These are phyloP conservation scores for Shargacucullia verbasci DNA, from an alignment of 2,888 invertebrate species.

Conservation along the genomic window DNA sequence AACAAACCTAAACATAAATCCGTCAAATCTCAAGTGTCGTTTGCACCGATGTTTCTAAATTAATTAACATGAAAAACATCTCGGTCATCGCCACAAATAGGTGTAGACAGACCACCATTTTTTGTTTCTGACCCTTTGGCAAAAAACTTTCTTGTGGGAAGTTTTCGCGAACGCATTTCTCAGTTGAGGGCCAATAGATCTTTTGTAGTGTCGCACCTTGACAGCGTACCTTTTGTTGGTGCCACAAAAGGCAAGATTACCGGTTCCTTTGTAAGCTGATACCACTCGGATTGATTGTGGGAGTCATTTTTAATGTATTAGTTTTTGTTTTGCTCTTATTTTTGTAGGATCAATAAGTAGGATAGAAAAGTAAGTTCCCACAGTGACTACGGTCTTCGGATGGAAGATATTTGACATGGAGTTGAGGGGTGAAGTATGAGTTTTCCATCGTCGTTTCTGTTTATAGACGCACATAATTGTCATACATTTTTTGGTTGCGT, in stretches of 20 bases:
- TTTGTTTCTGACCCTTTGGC: slow-evolving; percentile 52
- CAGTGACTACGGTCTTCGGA: too few relatives aligned
- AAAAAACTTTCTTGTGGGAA: slow-evolving; percentile 62
- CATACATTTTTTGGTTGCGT: too few relatives aligned
- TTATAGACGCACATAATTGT: too few relatives aligned
- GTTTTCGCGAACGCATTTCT: slow-evolving; percentile 56
- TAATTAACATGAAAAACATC: slow-evolving; percentile 48
- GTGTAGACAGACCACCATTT: slow-evolving; percentile 36
- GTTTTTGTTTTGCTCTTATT: slow-evolving; percentile 39
- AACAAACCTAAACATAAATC: too few relatives aligned
- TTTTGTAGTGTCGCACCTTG: slow-evolving; percentile 78
- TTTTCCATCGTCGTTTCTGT: too few relatives aligned
- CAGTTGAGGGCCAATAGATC: slow-evolving; percentile 60
- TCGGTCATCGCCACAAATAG: slow-evolving; percentile 42
- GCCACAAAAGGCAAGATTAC: slow-evolving; percentile 71
- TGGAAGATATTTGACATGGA: too few relatives aligned
- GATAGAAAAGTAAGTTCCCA: slow-evolving; percentile 16
- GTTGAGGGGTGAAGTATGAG: too few relatives aligned
- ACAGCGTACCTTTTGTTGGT: slow-evolving; percentile 68
- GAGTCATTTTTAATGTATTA: slow-evolving; percentile 64
- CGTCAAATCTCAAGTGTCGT: too few relatives aligned
- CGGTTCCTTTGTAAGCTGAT: slow-evolving; percentile 75
- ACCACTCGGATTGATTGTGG: slow-evolving; percentile 65
- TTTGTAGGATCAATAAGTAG: slow-evolving; percentile 17
- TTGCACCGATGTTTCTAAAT: slow-evolving; percentile 41